phyloP scores from a whole-genome alignment of 2,113 vertebrate species.

The Phrynosoma blainvillii region DNA sequence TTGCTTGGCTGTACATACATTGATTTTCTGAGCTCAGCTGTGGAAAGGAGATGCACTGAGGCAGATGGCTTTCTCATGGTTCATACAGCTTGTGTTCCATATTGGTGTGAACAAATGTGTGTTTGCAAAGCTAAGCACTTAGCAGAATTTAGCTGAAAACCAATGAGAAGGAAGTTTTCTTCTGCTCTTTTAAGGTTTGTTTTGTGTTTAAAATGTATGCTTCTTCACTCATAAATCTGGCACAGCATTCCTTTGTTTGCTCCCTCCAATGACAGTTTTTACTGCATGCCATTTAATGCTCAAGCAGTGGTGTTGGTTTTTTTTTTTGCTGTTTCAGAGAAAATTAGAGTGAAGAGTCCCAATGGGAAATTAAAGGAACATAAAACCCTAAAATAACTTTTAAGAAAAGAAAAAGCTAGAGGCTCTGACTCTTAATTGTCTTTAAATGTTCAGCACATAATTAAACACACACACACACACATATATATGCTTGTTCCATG shows the following conservation, averaged over 20 bases:
- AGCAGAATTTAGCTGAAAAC: not conserved
- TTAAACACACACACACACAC: constrained; percentile 47
- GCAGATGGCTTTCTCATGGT: not conserved
- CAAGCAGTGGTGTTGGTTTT: constrained; percentile 36
- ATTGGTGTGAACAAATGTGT: fast-evolving
- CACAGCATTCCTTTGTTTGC: constrained; percentile 8
- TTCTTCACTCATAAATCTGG: constrained; percentile 24
- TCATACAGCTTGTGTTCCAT: not conserved
- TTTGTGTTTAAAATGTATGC: not conserved
- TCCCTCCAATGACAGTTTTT: constrained; percentile 49
- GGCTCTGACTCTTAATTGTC: constrained; percentile 57
- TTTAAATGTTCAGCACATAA: constrained; percentile 62
- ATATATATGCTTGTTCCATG: constrained; percentile 48
- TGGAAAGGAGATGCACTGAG: not conserved
- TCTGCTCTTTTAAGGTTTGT: constrained; percentile 18
- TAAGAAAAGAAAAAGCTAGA: constrained; percentile 26
- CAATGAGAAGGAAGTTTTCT: not conserved
- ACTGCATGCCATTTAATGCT: constrained; percentile 16
- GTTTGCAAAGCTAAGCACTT: constrained; percentile 11
- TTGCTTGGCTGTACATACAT: not conserved
- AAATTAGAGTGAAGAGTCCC: constrained; percentile 5
- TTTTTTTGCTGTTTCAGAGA: constrained; percentile 47
- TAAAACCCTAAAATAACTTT: constrained; percentile 17
- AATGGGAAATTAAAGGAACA: constrained; percentile 10
- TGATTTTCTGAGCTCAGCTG: not conserved